Evolutionary conservation across 2,797 vertebrate genomes (phyloP).

Genomic region (Pithecia hirsuta): DNA sequence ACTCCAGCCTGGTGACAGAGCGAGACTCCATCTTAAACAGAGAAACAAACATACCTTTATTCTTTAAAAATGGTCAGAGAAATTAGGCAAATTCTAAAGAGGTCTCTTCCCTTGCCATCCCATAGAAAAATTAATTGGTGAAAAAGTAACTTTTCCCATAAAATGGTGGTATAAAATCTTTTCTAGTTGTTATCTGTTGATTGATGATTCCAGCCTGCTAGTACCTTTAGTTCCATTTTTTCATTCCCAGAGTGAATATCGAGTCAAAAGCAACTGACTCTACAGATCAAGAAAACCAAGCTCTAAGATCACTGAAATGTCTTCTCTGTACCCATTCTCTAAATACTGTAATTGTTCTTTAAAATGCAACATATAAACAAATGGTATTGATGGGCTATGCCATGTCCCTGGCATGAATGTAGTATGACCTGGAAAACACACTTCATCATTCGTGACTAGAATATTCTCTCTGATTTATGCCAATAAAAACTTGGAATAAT

Average conservation of each 20-base stretch:
- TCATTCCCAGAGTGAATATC: background rate
- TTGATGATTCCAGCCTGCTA: background rate
- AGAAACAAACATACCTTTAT: background rate
- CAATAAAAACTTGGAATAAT: constrained; percentile 50
- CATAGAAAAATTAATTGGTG: background rate
- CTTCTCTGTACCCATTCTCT: constrained; percentile 30
- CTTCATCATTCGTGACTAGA: constrained; percentile 50
- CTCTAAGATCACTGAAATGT: background rate
- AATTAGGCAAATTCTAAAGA: background rate
- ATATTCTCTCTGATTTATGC: constrained; percentile 12
- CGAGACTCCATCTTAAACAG: background rate
- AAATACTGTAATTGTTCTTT: constrained; percentile 14
- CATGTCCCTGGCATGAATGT: constrained; percentile 25
- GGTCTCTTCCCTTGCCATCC: background rate
- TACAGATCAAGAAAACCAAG: background rate
- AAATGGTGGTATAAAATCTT: background rate
- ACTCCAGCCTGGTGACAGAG: background rate
- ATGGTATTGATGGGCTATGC: background rate
- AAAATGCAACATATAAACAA: constrained; percentile 15
- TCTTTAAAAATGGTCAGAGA: constrained; percentile 1
- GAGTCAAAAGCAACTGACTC: constrained; percentile 39
- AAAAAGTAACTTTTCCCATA: background rate
- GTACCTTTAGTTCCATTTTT: background rate
- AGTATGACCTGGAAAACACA: constrained; percentile 51
- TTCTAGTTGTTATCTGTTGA: background rate